phyloP scores from a whole-genome alignment of 2,888 invertebrate genomes.

The Protodeltote pygarga region DNA sequence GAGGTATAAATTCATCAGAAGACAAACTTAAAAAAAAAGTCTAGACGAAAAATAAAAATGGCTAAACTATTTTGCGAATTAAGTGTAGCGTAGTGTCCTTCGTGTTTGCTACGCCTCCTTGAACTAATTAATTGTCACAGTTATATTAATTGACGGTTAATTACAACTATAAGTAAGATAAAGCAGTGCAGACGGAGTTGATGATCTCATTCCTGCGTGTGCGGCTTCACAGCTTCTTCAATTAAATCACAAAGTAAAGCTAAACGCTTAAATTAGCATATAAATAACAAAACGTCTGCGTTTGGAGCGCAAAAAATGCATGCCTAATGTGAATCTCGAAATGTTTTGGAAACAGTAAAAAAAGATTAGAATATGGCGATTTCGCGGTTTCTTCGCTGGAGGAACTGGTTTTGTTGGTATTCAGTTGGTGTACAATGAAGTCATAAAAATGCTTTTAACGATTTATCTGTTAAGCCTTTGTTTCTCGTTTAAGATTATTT shows the following conservation, averaged over 20 bases:
- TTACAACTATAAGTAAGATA: constrained; percentile 27
- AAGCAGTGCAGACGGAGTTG: constrained; percentile 18
- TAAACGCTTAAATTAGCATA: constrained; percentile 3
- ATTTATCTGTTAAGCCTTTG: constrained; percentile 16
- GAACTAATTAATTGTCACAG: constrained; percentile 27
- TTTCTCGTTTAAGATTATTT: constrained; percentile 7
- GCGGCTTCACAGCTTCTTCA: background rate
- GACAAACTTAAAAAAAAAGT: too few relatives aligned
- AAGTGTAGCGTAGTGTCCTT: too few relatives aligned
- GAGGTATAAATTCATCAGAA: too few relatives aligned
- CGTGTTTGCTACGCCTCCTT: constrained; percentile 3
- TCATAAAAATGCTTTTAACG: constrained; percentile 40
- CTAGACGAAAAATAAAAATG: too few relatives aligned
- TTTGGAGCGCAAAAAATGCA: constrained; percentile 15
- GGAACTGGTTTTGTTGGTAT: constrained; percentile 36
- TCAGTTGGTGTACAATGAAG: constrained; percentile 39
- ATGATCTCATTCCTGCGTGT: constrained; percentile 28
- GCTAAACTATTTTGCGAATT: too few relatives aligned
- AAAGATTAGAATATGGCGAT: constrained; percentile 32
- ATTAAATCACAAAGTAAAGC: constrained; percentile 9
- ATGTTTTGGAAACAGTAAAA: constrained; percentile 24
- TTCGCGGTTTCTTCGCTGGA: constrained; percentile 11
- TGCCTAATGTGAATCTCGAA: constrained; percentile 11
- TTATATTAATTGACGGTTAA: constrained; percentile 20
- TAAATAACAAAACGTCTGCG: constrained; percentile 4